Evolutionary conservation across 2,113 vertebrate genomes (phyloP).

Genomic region (Phalacrocorax aristotelis): DNA sequence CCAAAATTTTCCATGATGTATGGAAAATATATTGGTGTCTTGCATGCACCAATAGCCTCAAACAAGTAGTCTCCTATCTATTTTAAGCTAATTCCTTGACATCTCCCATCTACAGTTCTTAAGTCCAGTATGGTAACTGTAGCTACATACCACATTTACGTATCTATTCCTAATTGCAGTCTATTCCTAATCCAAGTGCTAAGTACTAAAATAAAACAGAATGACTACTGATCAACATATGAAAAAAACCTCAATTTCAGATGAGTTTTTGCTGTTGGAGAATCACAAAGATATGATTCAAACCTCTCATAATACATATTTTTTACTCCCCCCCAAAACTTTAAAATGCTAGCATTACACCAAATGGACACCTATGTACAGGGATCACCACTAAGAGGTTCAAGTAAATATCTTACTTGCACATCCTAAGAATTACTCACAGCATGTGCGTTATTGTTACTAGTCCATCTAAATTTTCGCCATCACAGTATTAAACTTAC

Average conservation of each 20-base stretch:
- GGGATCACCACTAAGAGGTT: neutral
- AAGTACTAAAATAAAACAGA: neutral
- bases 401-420: neutral
- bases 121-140: neutral
- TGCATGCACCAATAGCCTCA: neutral
- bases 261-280: neutral
- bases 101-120: neutral
- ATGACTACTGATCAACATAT: neutral
- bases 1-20: neutral
- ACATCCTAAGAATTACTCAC: neutral
- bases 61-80: neutral
- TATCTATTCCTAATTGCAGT: neutral
- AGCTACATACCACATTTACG: neutral
- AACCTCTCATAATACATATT: neutral
- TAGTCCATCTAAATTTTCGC: neutral
- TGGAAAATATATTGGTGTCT: neutral
- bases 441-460: neutral
- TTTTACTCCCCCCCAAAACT: neutral
- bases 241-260: neutral
- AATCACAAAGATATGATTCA: neutral
- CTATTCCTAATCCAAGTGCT: neutral
- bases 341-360: neutral
- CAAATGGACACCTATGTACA: neutral
- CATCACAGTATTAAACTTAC: neutral
- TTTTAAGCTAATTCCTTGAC: neutral